Base-by-base conservation (phyloP, 2,797 vertebrate genomes). In the Hylomyscus alleni region DNA sequence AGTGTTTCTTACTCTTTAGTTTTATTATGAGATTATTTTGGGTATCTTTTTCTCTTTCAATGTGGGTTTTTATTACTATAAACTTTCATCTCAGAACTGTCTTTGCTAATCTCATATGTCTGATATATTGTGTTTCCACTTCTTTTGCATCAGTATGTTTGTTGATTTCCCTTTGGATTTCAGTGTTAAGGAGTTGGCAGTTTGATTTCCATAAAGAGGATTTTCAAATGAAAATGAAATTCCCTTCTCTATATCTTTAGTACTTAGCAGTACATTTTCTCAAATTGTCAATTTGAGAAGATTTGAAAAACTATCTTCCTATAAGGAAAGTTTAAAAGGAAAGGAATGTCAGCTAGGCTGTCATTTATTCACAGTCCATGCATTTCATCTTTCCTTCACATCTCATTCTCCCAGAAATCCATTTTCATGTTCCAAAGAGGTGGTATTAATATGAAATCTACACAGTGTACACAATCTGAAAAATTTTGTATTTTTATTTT, bases 211-310 rank as follows among this genome's bases (percentile, higher is more conserved):
- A 58, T 24, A 52, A 88, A 54, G 44, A 54, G 8, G 2, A 44
- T 83, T 96, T 95, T 90, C 86, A 89, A 96, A 72, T 56, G 65
- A 76, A 80, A 90, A 83, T 29, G 89, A 69, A 92, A 89, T 90
- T 83, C 75, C 17, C 73, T 72, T 87, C 73, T 89, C 69, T 34
- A 2, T 90, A 50, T 80, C 20, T 85, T 85, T 58, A 67, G 78
- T 62, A 87, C 40, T 81, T 75, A 91, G 47, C 62, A n/a, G 15
- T 69, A 0, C 44, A 65, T 94, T 95, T 93, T 50, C 83, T 93
- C 56, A 34, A 94, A 87, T 44, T 94, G 85, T 19, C 67, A 86
- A 67, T 78, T 37, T 82, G 12, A 47, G 20, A 89, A 60, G 72
- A 80, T 26, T 84, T 90, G 56, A 75, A 72, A 96, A 95, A 50